Conservation (phyloP, 2,797 vertebrate species). For the Spatula clypeata region DNA sequence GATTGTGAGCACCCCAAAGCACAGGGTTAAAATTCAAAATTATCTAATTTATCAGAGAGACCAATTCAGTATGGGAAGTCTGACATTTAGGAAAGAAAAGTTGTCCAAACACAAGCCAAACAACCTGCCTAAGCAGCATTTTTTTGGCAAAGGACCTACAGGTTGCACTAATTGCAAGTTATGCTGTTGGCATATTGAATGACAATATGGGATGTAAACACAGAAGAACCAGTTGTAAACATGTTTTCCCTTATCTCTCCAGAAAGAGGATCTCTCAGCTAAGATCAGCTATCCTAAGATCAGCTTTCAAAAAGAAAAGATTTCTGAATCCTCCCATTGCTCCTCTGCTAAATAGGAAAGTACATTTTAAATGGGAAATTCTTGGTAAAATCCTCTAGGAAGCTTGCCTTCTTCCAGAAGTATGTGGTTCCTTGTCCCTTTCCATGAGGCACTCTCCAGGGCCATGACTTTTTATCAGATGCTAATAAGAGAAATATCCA, state of each 20-base stretch:
- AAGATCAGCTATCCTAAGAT: neutral
- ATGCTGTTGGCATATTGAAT: neutral
- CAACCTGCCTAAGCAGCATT: neutral
- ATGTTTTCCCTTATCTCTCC: neutral
- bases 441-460: neutral
- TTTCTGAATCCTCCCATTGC: neutral
- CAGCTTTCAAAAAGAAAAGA: neutral
- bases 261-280: neutral
- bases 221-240: neutral
- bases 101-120: neutral
- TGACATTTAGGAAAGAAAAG: neutral
- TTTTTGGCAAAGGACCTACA: neutral
- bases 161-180: neutral
- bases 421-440: accelerated
- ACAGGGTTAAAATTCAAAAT: neutral
- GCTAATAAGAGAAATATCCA: neutral
- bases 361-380: neutral
- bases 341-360: neutral
- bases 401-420: neutral
- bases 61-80: neutral
- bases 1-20: neutral
- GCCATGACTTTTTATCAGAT: neutral
- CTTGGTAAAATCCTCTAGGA: neutral
- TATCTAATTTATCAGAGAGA: neutral
- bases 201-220: neutral